These are phyloP conservation scores for Drosophila asahinai DNA, from an alignment of 1,140 invertebrate species.

Conservation along the genomic window DNA sequence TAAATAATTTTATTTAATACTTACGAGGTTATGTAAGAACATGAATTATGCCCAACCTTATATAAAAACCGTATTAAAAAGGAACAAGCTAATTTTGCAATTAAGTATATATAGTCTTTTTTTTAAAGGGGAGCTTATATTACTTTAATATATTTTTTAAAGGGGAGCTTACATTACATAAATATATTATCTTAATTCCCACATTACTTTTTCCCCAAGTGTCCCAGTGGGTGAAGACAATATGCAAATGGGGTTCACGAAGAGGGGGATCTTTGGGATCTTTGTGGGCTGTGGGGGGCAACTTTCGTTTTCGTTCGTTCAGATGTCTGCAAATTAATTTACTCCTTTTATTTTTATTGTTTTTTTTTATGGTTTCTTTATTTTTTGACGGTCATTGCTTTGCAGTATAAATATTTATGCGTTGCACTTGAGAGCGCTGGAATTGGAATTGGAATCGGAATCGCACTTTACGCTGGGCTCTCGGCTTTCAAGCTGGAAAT, in stretches of 20 bases:
- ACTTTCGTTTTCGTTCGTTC: slow-evolving; percentile 61
- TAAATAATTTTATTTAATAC: too few species aligned
- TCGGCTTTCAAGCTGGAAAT: background rate
- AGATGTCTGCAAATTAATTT: slow-evolving; percentile 54
- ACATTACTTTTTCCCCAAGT: background rate
- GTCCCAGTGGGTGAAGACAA: slow-evolving; percentile 11
- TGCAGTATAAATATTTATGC: slow-evolving; percentile 76
- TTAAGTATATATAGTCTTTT: too few species aligned
- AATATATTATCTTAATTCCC: too few species aligned
- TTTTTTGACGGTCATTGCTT: slow-evolving; percentile 66
- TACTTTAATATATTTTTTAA: too few species aligned
- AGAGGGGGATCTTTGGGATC: background rate
- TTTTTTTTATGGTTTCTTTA: background rate
- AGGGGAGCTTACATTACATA: too few species aligned
- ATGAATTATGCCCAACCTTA: too few species aligned
- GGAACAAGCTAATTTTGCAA: too few species aligned
- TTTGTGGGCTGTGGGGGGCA: slow-evolving; percentile 18
- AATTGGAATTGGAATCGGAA: slow-evolving; percentile 36
- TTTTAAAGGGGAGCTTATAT: too few species aligned
- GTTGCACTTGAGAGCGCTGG: slow-evolving; percentile 76
- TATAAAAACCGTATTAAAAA: too few species aligned
- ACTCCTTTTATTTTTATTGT: background rate
- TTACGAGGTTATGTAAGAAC: too few species aligned
- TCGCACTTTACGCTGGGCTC: slow-evolving; percentile 16
- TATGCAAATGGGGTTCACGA: slow-evolving; percentile 11